Conservation (phyloP, 2,797 vertebrate genomes). For the Lemur catta region DNA sequence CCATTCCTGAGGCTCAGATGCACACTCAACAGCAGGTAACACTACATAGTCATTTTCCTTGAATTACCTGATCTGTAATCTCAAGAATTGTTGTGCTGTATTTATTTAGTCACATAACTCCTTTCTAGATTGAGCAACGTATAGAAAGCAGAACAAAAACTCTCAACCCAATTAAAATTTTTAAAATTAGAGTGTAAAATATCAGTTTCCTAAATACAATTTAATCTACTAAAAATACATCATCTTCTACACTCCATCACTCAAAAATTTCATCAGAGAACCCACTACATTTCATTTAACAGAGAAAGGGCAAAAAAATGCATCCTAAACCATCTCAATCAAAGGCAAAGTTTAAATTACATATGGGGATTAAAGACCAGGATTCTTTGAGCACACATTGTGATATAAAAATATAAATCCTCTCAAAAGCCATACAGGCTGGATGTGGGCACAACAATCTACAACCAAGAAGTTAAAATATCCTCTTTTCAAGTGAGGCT, state of each 20-base stretch:
- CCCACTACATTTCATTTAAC: not conserved
- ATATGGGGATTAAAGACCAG: not conserved
- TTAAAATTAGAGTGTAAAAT: not conserved
- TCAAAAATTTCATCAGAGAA: not conserved
- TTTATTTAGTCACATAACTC: not conserved
- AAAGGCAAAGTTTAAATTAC: not conserved
- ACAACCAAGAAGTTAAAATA: not conserved
- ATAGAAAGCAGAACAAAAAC: not conserved
- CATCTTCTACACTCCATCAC: not conserved
- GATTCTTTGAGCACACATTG: not conserved
- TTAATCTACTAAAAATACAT: not conserved
- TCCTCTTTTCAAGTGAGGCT: not conserved
- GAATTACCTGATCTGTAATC: not conserved
- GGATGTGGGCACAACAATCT: not conserved
- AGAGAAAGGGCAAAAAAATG: not conserved
- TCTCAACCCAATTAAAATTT: not conserved
- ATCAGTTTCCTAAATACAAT: not conserved
- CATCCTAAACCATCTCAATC: not conserved
- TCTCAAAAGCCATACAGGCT: not conserved
- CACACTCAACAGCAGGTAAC: rapidly evolving
- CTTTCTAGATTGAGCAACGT: not conserved
- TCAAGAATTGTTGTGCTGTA: not conserved
- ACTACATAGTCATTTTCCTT: not conserved
- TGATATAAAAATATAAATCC: not conserved
- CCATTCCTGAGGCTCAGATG: not conserved